Conservation (phyloP, 2,888 invertebrate genomes). For the Hedychridium roseum region DNA sequence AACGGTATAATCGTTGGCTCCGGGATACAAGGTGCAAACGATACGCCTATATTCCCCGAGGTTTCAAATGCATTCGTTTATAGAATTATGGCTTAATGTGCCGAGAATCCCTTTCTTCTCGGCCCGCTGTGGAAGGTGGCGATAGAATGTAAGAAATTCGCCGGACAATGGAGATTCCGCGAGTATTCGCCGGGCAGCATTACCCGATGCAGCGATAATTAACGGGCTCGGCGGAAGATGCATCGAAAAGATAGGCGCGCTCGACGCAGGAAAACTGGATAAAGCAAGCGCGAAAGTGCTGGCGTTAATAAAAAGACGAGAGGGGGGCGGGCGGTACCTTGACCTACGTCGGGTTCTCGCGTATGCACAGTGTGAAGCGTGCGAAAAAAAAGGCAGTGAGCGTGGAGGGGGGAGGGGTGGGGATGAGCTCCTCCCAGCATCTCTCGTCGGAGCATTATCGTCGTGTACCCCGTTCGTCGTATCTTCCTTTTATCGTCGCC, state of each 20-base stretch:
- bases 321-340: conserved; percentile 9
- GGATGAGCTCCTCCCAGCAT: background rate
- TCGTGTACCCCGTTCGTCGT: conserved; percentile 5
- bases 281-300: background rate
- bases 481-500: conserved; percentile 9
- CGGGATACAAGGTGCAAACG: too few species aligned
- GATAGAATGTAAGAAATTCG: too few species aligned
- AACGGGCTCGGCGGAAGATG: background rate
- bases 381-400: background rate
- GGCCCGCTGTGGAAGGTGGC: too few species aligned
- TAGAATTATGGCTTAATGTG: too few species aligned
- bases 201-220: too few species aligned
- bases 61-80: too few species aligned
- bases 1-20: too few species aligned
- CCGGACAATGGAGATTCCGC: too few species aligned
- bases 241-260: conserved; percentile 1
- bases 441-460: conserved; percentile 18
- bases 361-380: background rate
- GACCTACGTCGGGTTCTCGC: conserved; percentile 12
- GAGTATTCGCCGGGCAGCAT: too few species aligned
- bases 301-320: conserved; percentile 11
- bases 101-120: too few species aligned
- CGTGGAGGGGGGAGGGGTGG: background rate
- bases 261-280: background rate
- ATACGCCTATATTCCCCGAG: too few species aligned